Evolutionary conservation across 2,113 vertebrate species (phyloP).

Genomic region (Hemiscyllium ocellatum): DNA sequence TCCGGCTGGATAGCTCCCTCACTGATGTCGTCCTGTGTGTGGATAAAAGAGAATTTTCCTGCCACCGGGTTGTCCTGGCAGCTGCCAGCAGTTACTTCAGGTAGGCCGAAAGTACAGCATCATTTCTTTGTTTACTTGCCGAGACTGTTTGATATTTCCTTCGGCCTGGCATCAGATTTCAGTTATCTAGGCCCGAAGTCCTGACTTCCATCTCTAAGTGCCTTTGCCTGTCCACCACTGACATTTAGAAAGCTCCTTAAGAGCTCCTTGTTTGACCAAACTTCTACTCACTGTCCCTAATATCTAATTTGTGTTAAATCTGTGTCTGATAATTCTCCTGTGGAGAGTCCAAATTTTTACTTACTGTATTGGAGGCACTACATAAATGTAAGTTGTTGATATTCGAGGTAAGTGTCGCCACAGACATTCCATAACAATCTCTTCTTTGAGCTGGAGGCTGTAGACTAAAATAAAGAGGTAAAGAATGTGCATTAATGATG

Average conservation of each 20-base stretch:
- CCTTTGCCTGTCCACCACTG: neutral
- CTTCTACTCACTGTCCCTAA: neutral
- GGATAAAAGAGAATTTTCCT: conserved; percentile 75
- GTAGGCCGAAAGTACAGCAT: conserved; percentile 53
- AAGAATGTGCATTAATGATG: neutral
- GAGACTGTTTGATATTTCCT: neutral
- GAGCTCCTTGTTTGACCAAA: neutral
- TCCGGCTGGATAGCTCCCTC: conserved; percentile 76
- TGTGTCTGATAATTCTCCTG: neutral
- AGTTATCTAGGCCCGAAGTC: neutral
- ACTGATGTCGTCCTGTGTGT: conserved; percentile 80
- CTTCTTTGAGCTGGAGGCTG: neutral
- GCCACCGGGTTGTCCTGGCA: conserved; percentile 84
- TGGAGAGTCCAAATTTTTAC: too few species aligned
- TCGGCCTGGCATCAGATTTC: neutral
- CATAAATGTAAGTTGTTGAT: neutral
- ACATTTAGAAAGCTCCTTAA: neutral
- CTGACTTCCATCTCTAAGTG: neutral
- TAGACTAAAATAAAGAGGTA: neutral
- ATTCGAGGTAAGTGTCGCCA: neutral
- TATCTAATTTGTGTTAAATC: neutral
- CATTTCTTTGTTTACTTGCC: neutral
- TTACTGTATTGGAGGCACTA: neutral
- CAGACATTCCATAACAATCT: neutral
- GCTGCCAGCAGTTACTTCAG: conserved; percentile 96